Evolutionary conservation across 2,113 vertebrate species (phyloP).

Genomic region (Lepus americanus): DNA sequence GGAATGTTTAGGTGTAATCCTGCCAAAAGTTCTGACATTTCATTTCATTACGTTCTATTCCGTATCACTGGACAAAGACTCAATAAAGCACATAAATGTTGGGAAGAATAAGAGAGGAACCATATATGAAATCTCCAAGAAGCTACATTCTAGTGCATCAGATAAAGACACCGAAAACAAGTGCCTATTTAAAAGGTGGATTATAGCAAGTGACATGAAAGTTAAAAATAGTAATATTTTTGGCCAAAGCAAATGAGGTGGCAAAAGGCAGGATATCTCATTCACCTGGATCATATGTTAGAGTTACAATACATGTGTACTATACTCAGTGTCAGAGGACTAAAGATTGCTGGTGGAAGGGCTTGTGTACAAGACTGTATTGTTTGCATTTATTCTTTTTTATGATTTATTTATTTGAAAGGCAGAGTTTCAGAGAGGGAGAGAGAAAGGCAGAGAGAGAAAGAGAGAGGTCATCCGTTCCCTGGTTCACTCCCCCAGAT

Average conservation of each 20-base stretch:
- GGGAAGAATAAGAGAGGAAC: slow-evolving; percentile 18
- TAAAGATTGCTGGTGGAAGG: neutral
- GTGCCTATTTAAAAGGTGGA: neutral
- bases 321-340: neutral
- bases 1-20: slow-evolving; percentile 54
- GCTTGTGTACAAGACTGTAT: neutral
- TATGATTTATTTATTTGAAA: too few species aligned
- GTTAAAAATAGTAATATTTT: neutral
- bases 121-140: neutral
- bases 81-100: neutral
- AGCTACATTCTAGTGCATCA: neutral
- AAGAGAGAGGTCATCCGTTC: too few species aligned
- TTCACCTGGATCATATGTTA: neutral
- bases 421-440: too few species aligned
- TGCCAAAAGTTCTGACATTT: slow-evolving; percentile 65
- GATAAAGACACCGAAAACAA: neutral
- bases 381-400: neutral
- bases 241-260: neutral
- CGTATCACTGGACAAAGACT: slow-evolving; percentile 45
- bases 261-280: neutral
- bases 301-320: neutral
- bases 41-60: slow-evolving; percentile 55
- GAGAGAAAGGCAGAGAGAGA: too few species aligned
- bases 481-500: too few species aligned
- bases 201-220: neutral